A percentile compares a stretch with the other conserved stretches of the same genome.
These are phyloP conservation scores for Rhysida immarginata DNA, from an alignment of 1,140 invertebrate genomes.

Conservation along the genomic window DNA sequence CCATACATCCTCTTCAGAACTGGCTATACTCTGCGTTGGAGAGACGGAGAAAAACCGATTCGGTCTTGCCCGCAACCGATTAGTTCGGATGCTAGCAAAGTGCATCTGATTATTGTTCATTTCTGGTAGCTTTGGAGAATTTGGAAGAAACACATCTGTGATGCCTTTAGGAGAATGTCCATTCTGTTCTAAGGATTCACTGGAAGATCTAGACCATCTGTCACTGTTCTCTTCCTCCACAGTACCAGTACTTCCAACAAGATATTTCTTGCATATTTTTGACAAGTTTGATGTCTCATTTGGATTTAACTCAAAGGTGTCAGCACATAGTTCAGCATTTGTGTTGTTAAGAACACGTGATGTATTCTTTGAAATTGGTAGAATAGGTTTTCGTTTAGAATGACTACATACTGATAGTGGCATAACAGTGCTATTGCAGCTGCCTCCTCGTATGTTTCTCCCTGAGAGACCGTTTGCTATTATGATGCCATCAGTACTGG, in stretches of 20 bases:
- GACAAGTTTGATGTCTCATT: neutral
- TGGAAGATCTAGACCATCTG: neutral
- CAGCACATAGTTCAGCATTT: neutral
- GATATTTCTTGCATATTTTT: neutral
- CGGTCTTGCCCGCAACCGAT: neutral
- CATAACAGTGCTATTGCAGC: neutral
- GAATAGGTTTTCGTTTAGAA: neutral
- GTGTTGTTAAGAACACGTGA: conserved; percentile 1
- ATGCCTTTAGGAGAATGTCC: too few relatives aligned
- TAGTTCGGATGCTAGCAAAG: neutral
- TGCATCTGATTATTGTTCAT: neutral
- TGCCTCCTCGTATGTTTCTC: neutral
- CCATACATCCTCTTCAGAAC: neutral
- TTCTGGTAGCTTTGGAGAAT: too few relatives aligned
- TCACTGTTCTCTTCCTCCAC: neutral
- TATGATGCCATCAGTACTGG: neutral
- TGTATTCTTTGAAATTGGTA: conserved; percentile 1
- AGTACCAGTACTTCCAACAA: neutral
- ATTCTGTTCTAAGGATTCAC: neutral
- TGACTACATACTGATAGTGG: neutral
- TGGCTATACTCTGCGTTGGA: neutral
- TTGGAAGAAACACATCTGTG: neutral
- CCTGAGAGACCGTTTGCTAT: too few relatives aligned
- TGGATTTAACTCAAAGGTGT: neutral
- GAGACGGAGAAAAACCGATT: neutral